Conservation (phyloP, 2,888 invertebrate species). For the Drosophila niveifrons region DNA sequence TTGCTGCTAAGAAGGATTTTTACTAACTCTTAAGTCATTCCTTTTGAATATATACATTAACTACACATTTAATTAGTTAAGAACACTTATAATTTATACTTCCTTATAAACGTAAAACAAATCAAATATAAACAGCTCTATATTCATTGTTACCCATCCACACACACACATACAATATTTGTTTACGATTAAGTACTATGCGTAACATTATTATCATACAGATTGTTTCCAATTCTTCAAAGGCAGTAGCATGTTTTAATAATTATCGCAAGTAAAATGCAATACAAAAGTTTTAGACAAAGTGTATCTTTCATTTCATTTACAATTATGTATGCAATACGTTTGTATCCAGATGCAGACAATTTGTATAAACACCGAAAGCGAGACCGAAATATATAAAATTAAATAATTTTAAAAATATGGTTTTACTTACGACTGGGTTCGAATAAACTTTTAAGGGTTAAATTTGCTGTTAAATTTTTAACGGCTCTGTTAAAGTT, state of each 20-base stretch:
- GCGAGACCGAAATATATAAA: slow-evolving; percentile 59
- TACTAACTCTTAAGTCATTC: slow-evolving; percentile 81
- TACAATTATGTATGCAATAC: slow-evolving; percentile 41
- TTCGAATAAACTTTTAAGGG: neutral
- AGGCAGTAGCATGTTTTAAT: slow-evolving; percentile 63
- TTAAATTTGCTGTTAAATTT: neutral
- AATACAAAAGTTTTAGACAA: slow-evolving; percentile 53
- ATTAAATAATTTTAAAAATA: slow-evolving; percentile 59
- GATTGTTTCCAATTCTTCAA: slow-evolving; percentile 63
- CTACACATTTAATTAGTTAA: slow-evolving; percentile 67
- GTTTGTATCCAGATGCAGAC: slow-evolving; percentile 53
- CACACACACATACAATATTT: slow-evolving; percentile 29
- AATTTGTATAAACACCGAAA: slow-evolving; percentile 64
- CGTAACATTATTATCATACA: slow-evolving; percentile 40
- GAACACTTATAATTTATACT: slow-evolving; percentile 53
- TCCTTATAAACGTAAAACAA: slow-evolving; percentile 30
- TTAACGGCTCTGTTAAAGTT: neutral
- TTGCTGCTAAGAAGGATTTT: slow-evolving; percentile 76
- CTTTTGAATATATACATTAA: slow-evolving; percentile 66
- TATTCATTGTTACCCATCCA: slow-evolving; percentile 69
- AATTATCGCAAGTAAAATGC: slow-evolving; percentile 51
- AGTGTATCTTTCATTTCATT: slow-evolving; percentile 46
- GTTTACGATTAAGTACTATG: slow-evolving; percentile 58
- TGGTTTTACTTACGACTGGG: slow-evolving; percentile 7
- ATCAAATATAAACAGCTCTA: slow-evolving; percentile 20